phyloP scores from a whole-genome alignment of 2,888 invertebrate genomes.

The Patella pellucida region DNA sequence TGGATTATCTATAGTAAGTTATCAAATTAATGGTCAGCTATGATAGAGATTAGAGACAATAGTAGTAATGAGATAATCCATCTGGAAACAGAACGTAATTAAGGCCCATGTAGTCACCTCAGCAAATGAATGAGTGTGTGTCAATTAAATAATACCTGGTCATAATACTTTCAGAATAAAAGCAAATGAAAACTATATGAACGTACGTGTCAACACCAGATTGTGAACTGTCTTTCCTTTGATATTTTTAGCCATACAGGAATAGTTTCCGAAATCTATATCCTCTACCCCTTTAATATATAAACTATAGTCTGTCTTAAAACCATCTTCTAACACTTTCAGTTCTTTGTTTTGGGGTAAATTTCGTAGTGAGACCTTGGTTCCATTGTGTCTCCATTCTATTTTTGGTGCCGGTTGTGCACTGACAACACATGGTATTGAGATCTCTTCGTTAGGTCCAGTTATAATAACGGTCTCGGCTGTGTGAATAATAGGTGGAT shows the following conservation, averaged over 20 bases:
- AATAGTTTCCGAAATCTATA: conserved; percentile 19
- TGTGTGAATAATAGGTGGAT: conserved; percentile 23
- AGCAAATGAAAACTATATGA: background rate
- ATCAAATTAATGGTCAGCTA: too few species aligned
- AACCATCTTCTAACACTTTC: conserved; percentile 7
- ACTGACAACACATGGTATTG: conserved; percentile 24
- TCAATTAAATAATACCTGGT: too few species aligned
- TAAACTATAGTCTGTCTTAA: conserved; percentile 20
- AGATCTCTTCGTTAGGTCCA: conserved; percentile 16
- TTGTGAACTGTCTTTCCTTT: conserved; percentile 1
- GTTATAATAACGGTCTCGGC: conserved; percentile 13
- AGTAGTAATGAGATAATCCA: too few species aligned
- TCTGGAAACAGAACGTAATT: too few species aligned
- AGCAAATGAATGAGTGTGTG: too few species aligned
- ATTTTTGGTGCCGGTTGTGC: conserved; percentile 23
- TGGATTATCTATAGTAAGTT: too few species aligned
- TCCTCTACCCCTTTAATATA: conserved; percentile 15
- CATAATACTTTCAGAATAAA: too few species aligned
- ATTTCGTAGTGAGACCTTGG: conserved; percentile 13
- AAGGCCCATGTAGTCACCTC: too few species aligned
- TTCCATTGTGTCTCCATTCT: conserved; percentile 27
- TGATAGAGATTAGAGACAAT: too few species aligned
- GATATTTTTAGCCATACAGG: conserved; percentile 18
- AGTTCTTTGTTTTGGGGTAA: conserved; percentile 23
- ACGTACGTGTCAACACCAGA: background rate